Evolutionary conservation across 2,113 vertebrate species (phyloP), one percentile per base, ranked within the genome.

Genomic region (Nothocercus nigrocapillus): DNA sequence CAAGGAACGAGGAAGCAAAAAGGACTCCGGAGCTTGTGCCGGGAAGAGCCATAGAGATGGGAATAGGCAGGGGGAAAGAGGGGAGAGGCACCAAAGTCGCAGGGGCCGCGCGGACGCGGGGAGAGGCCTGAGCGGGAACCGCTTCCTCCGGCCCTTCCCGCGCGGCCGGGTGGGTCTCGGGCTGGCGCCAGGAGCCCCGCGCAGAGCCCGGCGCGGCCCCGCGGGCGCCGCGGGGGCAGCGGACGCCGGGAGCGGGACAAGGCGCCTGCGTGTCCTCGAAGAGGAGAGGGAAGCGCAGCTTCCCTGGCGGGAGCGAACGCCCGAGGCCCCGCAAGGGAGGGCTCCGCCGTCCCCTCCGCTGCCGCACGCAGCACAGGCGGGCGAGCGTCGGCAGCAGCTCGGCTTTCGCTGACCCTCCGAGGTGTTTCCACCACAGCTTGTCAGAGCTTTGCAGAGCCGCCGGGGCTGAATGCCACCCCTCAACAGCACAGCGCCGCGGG

Each of bases 331-430:
- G 47, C 10, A 45, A 34, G 30, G 40, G 61, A 54, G 45, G 7
- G 54, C 30, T 7, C 36, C 24, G 3, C 13, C 70, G 22, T 77
- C 70, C 21, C 63, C 21, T 34, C 32, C 22, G 30, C 28, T 58
- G 8, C 62, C 54, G 15, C 27, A 63, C 1, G 3, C 30, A 30
- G 27, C 70, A 59, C 1, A 2, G 49, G 42, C 2, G 1, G 21
- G 30, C 28, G 5, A 1, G 1, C 61, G 36, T 30, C 15, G 27
- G 76, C 28, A 36, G n/a, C 22, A 42, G 1, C 0, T 6, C 7
- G 56, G 25, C 40, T 51, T 58, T 42, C 51, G 11, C n/a, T 5
- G 14, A 13, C 42, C 56, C 62, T 58, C 58, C 5, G 11, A 62
- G 47, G n/a, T 42, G 45, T 34, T 56, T 40, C 49, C 62, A 47